Conservation (phyloP, 2,888 invertebrate genomes). For the Holacanthella duospinosa region DNA sequence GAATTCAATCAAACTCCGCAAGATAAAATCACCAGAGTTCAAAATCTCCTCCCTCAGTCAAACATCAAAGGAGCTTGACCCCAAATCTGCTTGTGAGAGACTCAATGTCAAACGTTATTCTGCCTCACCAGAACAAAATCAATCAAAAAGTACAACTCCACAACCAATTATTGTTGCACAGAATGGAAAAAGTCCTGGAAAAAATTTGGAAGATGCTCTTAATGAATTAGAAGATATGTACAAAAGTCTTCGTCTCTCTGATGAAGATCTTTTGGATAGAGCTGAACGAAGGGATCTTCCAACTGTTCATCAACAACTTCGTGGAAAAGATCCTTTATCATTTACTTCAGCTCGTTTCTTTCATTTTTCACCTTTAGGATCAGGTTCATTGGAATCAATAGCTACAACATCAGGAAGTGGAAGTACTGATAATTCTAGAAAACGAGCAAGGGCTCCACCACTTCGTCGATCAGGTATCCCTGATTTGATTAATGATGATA, state of each 20-base stretch:
- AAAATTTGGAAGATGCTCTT: slow-evolving; percentile 73
- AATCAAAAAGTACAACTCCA: background rate
- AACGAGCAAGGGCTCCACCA: slow-evolving; percentile 39
- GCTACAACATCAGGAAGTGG: slow-evolving; percentile 16
- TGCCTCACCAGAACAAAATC: slow-evolving; percentile 8
- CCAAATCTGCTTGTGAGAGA: slow-evolving; percentile 30
- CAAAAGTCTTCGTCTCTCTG: slow-evolving; percentile 71
- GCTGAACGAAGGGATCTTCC: slow-evolving; percentile 63
- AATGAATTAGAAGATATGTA: slow-evolving; percentile 77
- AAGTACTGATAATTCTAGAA: slow-evolving; percentile 23
- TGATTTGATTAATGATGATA: slow-evolving; percentile 63
- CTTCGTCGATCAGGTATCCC: slow-evolving; percentile 46
- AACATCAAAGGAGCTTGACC: slow-evolving; percentile 9
- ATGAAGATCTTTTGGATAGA: slow-evolving; percentile 67
- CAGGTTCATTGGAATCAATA: slow-evolving; percentile 6
- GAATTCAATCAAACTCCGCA: slow-evolving; percentile 10
- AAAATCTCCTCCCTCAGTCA: background rate
- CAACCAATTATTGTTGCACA: background rate
- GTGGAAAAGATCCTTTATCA: slow-evolving; percentile 24
- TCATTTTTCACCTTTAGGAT: slow-evolving; percentile 12
- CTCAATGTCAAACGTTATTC: slow-evolving; percentile 28
- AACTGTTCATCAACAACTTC: slow-evolving; percentile 42
- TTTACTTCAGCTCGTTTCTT: slow-evolving; percentile 26
- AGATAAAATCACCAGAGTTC: slow-evolving; percentile 7
- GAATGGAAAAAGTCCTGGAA: slow-evolving; percentile 31